Evolutionary conservation across 2,113 vertebrate species (phyloP).

Genomic region (Sula dactylatra): DNA sequence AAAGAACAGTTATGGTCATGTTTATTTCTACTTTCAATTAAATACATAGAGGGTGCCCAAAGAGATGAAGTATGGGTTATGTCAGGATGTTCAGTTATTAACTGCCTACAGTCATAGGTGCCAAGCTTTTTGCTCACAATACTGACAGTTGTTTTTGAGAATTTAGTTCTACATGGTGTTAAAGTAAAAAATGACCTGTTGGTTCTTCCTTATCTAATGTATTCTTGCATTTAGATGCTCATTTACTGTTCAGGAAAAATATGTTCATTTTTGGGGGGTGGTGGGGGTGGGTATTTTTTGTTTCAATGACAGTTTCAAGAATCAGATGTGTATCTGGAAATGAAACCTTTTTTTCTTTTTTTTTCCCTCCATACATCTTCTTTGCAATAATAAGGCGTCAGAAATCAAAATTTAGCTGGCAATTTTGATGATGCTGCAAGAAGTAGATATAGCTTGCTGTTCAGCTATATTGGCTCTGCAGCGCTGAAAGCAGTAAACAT

Average conservation of each 20-base stretch:
- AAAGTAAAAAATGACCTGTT: neutral
- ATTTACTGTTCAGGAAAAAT: neutral
- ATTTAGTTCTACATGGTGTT: neutral
- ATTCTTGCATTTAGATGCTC: neutral
- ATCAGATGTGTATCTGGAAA: neutral
- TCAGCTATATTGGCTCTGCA: conserved; percentile 30
- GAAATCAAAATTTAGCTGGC: conserved; percentile 54
- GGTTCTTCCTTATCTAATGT: neutral
- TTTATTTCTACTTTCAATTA: neutral
- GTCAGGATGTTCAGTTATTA: neutral
- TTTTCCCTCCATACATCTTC: conserved; percentile 15
- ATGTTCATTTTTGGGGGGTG: neutral
- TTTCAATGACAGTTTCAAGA: conserved; percentile 6
- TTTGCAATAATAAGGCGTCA: conserved; percentile 33
- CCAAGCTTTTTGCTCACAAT: neutral
- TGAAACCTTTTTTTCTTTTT: neutral
- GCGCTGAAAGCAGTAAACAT: conserved; percentile 19
- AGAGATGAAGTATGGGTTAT: neutral
- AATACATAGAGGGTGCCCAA: neutral
- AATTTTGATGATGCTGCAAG: conserved; percentile 58
- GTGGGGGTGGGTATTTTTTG: neutral
- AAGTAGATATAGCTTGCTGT: conserved; percentile 44
- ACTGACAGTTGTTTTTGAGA: neutral
- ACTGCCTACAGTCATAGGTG: neutral
- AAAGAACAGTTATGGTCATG: neutral